Percentiles rank a stretch among this genome's conserved stretches.
phyloP scores from a whole-genome alignment of 2,113 vertebrate species.

The Erinaceus europaeus region DNA sequence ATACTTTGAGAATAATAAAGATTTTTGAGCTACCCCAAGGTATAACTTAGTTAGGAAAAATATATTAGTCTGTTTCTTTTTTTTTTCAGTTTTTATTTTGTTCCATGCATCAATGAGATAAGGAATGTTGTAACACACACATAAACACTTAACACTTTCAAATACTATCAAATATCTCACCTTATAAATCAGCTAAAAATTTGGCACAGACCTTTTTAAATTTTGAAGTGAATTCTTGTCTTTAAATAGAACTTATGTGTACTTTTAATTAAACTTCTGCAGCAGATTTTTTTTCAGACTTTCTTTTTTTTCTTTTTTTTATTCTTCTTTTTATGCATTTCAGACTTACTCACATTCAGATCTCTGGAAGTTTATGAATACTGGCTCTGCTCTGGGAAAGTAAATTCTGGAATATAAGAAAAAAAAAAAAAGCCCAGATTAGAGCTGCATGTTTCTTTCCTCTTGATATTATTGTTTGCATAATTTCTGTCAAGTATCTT shows the following conservation, averaged over 20 bases:
- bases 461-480: not conserved
- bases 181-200: too few relatives aligned
- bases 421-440: not conserved
- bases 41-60: not conserved
- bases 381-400: not conserved
- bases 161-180: not conserved
- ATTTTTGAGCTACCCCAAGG: not conserved
- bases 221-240: not conserved
- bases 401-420: slow-evolving; percentile 8
- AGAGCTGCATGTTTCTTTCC: not conserved
- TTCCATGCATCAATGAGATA: not conserved
- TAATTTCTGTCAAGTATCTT: not conserved
- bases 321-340: not conserved
- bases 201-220: not conserved
- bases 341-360: not conserved
- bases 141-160: not conserved
- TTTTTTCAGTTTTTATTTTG: not conserved
- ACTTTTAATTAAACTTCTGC: not conserved
- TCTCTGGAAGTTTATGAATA: not conserved
- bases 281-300: not conserved
- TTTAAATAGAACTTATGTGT: not conserved
- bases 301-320: not conserved
- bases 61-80: not conserved
- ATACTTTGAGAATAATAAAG: slow-evolving; percentile 8
- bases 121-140: not conserved